Percentiles rank a stretch among this genome's conserved stretches.
These are phyloP conservation scores for Bergia puertoricense DNA, from an alignment of 92 coral and sea anemone species.

Conservation along the genomic window DNA sequence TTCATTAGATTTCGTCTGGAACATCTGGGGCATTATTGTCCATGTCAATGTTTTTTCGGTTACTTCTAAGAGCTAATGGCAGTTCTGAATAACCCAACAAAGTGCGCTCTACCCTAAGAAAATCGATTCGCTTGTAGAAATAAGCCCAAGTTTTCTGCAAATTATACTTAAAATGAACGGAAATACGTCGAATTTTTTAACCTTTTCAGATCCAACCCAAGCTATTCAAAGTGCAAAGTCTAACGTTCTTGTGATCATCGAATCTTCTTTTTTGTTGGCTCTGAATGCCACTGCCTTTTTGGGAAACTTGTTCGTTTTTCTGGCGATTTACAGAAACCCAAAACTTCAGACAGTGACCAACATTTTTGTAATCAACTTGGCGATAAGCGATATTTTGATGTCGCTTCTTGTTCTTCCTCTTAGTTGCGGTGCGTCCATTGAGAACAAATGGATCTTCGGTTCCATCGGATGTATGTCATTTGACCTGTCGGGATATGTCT, in stretches of 20 bases:
- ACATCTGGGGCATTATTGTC: too few relatives aligned
- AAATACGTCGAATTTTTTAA: neutral
- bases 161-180: neutral
- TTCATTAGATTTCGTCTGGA: neutral
- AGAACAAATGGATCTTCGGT: neutral
- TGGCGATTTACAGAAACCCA: slow-evolving; percentile 12
- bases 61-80: neutral
- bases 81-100: neutral
- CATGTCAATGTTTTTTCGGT: neutral
- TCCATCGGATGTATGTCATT: neutral
- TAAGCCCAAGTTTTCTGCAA: neutral
- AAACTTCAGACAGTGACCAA: slow-evolving; percentile 20
- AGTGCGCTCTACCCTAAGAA: neutral
- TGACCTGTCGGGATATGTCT: neutral
- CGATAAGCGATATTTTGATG: neutral
- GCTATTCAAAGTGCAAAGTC: neutral
- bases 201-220: neutral
- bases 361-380: neutral
- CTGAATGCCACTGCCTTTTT: neutral
- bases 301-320: neutral
- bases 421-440: neutral
- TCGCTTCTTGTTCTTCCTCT: neutral
- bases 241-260: neutral
- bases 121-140: too few relatives aligned
- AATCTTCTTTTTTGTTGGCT: neutral